Percentiles rank a stretch among this genome's conserved stretches.
These are phyloP conservation scores for Anser brachyrhynchus DNA, from an alignment of 2,113 vertebrate species.

Conservation along the genomic window DNA sequence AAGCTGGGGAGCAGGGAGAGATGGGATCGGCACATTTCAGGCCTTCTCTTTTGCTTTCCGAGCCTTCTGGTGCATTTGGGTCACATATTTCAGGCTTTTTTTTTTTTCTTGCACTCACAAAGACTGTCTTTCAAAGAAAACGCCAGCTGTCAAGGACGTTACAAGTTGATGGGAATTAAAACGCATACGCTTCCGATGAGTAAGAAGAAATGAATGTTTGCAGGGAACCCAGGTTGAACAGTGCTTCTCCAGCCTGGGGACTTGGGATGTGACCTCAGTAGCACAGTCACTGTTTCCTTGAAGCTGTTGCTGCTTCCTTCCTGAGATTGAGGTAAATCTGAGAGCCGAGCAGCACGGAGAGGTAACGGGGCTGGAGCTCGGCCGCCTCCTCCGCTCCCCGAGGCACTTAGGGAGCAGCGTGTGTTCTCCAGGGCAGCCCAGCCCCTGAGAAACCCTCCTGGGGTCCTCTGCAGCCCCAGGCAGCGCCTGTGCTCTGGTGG, in stretches of 20 bases:
- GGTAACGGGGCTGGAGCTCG: not conserved
- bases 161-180: not conserved
- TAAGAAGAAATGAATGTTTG: not conserved
- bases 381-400: accelerated
- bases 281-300: not conserved
- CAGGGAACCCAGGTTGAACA: not conserved
- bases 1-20: too few species aligned
- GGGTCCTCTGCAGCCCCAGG: not conserved
- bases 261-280: not conserved
- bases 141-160: not conserved
- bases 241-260: not conserved
- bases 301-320: not conserved
- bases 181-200: not conserved
- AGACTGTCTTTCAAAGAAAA: not conserved
- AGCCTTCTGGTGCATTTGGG: not conserved
- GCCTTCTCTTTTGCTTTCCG: not conserved
- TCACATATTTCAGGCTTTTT: not conserved
- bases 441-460: too few species aligned
- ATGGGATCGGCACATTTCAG: not conserved
- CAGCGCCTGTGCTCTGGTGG: too few species aligned
- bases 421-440: not conserved
- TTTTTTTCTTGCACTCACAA: not conserved
- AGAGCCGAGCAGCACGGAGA: accelerated
- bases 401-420: too few species aligned
- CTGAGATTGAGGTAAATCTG: not conserved